Percentiles rank a stretch among this genome's conserved stretches.
These are phyloP conservation scores for Pristionchus entomophagus DNA, from an alignment of 2,888 invertebrate species.

Conservation along the genomic window DNA sequence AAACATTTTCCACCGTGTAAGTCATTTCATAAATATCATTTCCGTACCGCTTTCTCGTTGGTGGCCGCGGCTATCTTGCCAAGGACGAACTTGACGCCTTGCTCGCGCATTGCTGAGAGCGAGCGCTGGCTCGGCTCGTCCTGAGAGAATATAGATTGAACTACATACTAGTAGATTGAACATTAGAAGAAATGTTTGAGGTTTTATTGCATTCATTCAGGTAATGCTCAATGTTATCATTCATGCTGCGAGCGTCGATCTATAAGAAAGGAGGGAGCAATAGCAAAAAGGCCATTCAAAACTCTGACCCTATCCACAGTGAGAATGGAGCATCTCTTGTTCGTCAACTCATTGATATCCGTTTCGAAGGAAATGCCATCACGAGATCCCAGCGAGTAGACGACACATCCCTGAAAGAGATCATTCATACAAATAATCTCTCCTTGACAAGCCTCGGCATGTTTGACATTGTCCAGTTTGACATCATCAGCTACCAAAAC, in stretches of 20 bases:
- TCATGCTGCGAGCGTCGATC: too few species aligned
- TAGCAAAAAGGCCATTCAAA: neutral
- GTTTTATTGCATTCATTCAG: too few species aligned
- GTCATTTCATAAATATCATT: too few species aligned
- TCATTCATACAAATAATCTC: neutral
- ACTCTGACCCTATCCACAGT: neutral
- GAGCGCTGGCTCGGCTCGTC: neutral
- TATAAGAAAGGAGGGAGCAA: too few species aligned
- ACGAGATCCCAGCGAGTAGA: conserved; percentile 42
- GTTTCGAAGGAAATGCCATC: conserved; percentile 23
- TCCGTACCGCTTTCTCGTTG: neutral
- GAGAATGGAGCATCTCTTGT: neutral
- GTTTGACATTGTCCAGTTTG: too few species aligned
- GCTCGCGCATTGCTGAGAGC: neutral
- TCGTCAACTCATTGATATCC: conserved; percentile 1
- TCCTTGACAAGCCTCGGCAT: too few species aligned
- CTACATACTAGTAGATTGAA: neutral
- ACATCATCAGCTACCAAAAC: too few species aligned
- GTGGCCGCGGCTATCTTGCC: conserved; percentile 15
- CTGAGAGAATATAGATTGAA: neutral
- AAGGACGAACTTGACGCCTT: neutral
- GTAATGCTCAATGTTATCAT: neutral
- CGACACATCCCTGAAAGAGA: conserved; percentile 3
- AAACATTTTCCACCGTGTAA: too few species aligned
- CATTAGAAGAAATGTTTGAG: too few species aligned